These are phyloP conservation scores for Psylliodes chrysocephalus DNA, from an alignment of 2,888 invertebrate genomes.

Conservation along the genomic window DNA sequence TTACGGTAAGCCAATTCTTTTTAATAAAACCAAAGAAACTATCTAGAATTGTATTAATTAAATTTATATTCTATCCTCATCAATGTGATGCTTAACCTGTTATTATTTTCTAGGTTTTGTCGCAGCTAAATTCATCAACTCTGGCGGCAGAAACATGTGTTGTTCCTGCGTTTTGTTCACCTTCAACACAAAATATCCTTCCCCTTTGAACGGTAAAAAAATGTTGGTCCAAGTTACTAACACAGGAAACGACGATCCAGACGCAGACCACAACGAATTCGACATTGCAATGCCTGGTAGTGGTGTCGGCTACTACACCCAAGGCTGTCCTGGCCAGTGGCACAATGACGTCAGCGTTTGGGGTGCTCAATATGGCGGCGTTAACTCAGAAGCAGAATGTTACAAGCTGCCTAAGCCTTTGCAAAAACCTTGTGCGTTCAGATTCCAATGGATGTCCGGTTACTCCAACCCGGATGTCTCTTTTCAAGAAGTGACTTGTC, in stretches of 20 bases:
- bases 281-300: conserved; percentile 31
- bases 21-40: too few relatives aligned
- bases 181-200: conserved; percentile 25
- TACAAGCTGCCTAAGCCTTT: conserved; percentile 38
- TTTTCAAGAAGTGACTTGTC: conserved; percentile 29
- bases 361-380: conserved; percentile 49
- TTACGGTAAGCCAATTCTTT: too few relatives aligned
- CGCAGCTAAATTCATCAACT: neutral
- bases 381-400: conserved; percentile 40
- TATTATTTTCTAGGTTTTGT: neutral
- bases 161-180: conserved; percentile 44
- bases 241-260: conserved; percentile 37
- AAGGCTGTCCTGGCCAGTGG: conserved; percentile 46
- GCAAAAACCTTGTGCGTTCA: conserved; percentile 42
- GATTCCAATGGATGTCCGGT: conserved; percentile 31
- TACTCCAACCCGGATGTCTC: conserved; percentile 21
- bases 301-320: conserved; percentile 37
- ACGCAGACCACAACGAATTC: conserved; percentile 11
- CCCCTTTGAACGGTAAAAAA: conserved; percentile 11
- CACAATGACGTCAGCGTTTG: conserved; percentile 31
- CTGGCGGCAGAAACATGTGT: conserved; percentile 42
- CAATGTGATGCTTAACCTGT: too few relatives aligned
- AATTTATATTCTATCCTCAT: neutral
- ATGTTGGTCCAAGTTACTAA: conserved; percentile 46
- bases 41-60: too few relatives aligned